Percentiles rank a stretch among this genome's conserved stretches.
phyloP scores from a whole-genome alignment of 2,113 vertebrate genomes.

The Pleuronectes platessa region DNA sequence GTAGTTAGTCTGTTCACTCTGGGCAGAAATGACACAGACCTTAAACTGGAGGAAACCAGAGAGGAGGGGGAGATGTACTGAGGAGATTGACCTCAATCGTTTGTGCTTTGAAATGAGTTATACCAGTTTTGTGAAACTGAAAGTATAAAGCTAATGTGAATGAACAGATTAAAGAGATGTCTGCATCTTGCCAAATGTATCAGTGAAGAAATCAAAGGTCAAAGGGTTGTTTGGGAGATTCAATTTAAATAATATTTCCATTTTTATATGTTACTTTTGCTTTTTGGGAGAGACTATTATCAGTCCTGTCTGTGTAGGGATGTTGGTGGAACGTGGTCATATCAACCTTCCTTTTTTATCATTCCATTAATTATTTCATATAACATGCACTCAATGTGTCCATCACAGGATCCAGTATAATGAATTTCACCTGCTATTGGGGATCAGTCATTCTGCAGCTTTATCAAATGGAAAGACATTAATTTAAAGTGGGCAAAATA shows the following conservation, averaged over 20 bases:
- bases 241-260: not conserved
- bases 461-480: not conserved
- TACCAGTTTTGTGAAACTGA: slow-evolving; percentile 24
- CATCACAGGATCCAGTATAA: not conserved
- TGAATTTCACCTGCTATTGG: not conserved
- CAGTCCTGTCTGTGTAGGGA: not conserved
- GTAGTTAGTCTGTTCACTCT: slow-evolving; percentile 89
- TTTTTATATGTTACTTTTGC: slow-evolving; percentile 5
- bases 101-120: slow-evolving; percentile 19
- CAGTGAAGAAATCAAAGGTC: not conserved
- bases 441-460: not conserved
- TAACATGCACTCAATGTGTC: not conserved
- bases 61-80: slow-evolving; percentile 78
- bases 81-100: not conserved
- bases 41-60: slow-evolving; percentile 81
- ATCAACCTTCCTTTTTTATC: slow-evolving; percentile 5
- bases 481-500: not conserved
- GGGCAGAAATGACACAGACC: slow-evolving; percentile 86
- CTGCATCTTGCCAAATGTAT: slow-evolving; percentile 39
- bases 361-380: slow-evolving; percentile 11
- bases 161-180: not conserved
- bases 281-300: not conserved
- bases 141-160: not conserved
- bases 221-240: not conserved
- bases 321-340: not conserved